Evolutionary conservation across 1,140 invertebrate species (phyloP).

Genomic region (Hylaeus volcanicus): DNA sequence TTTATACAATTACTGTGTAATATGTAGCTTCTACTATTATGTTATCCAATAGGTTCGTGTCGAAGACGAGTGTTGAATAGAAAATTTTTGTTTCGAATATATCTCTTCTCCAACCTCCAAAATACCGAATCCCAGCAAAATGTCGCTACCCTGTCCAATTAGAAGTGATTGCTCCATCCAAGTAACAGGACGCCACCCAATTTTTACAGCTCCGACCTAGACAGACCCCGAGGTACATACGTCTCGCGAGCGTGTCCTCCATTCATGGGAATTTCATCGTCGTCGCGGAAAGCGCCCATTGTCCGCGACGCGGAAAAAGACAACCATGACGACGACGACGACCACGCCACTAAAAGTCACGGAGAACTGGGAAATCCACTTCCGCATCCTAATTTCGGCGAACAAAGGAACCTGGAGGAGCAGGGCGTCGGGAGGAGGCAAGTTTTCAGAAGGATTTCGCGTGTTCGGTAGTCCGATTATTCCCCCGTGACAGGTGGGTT

Average conservation of each 20-base stretch:
- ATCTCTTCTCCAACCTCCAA: too few relatives aligned
- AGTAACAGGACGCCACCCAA: too few relatives aligned
- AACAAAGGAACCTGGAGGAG: constrained; percentile 47
- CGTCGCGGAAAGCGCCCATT: constrained; percentile 42
- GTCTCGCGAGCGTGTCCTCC: constrained; percentile 50
- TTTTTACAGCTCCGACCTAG: neutral
- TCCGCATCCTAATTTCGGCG: constrained; percentile 62
- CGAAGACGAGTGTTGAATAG: too few relatives aligned
- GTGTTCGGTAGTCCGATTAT: constrained; percentile 40
- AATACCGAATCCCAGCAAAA: too few relatives aligned
- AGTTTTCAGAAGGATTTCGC: constrained; percentile 21
- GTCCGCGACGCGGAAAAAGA: constrained; percentile 59
- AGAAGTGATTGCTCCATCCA: too few relatives aligned
- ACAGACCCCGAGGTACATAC: constrained; percentile 19
- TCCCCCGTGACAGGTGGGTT: constrained; percentile 1
- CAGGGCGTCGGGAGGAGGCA: neutral
- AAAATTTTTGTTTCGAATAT: too few relatives aligned
- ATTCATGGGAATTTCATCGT: constrained; percentile 60
- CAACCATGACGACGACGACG: constrained; percentile 32
- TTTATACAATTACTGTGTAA: too few relatives aligned
- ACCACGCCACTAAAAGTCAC: constrained; percentile 36
- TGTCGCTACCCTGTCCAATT: too few relatives aligned
- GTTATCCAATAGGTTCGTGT: too few relatives aligned
- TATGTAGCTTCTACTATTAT: too few relatives aligned
- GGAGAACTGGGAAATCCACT: constrained; percentile 56